Percentiles rank a stretch among this genome's conserved stretches.
These are phyloP conservation scores for Hoplias malabaricus DNA, from an alignment of 2,113 vertebrate species.

Conservation along the genomic window DNA sequence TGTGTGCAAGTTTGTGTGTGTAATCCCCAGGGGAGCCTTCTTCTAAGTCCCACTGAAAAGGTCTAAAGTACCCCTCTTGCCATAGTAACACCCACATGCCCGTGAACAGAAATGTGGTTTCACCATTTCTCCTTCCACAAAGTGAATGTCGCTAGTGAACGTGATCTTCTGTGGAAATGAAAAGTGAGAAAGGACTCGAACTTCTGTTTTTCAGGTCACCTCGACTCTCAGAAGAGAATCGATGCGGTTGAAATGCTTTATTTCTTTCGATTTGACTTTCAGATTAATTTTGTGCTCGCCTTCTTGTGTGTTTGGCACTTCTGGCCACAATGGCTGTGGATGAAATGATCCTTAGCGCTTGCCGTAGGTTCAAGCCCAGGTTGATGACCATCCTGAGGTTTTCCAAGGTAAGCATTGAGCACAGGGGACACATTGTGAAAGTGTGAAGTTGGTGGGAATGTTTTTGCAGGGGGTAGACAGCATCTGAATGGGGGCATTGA, in stretches of 20 bases:
- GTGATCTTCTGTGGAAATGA: neutral
- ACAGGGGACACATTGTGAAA: neutral
- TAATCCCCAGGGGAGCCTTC: slow-evolving; percentile 1
- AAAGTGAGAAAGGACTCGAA: slow-evolving; percentile 18
- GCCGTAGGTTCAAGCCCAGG: slow-evolving; percentile 28
- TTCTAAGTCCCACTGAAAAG: neutral
- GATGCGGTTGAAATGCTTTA: neutral
- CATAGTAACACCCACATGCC: neutral
- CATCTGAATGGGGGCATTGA: neutral
- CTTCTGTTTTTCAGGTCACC: slow-evolving; percentile 32
- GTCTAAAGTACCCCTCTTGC: slow-evolving; percentile 13
- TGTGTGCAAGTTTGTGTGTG: slow-evolving; percentile 20
- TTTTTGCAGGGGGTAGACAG: neutral
- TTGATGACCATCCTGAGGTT: slow-evolving; percentile 33
- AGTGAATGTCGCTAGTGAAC: neutral
- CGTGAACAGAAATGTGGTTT: neutral
- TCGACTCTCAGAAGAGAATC: neutral
- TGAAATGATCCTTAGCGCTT: slow-evolving; percentile 36
- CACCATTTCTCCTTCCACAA: neutral
- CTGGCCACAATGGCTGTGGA: slow-evolving; percentile 25
- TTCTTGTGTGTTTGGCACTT: neutral
- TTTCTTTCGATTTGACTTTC: neutral
- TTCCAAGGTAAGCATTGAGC: slow-evolving; percentile 44
- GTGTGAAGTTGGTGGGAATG: slow-evolving; percentile 7
- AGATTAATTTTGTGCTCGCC: neutral